These are phyloP conservation scores for Lumbricus terrestris DNA, from an alignment of 2,888 invertebrate genomes.

Conservation along the genomic window DNA sequence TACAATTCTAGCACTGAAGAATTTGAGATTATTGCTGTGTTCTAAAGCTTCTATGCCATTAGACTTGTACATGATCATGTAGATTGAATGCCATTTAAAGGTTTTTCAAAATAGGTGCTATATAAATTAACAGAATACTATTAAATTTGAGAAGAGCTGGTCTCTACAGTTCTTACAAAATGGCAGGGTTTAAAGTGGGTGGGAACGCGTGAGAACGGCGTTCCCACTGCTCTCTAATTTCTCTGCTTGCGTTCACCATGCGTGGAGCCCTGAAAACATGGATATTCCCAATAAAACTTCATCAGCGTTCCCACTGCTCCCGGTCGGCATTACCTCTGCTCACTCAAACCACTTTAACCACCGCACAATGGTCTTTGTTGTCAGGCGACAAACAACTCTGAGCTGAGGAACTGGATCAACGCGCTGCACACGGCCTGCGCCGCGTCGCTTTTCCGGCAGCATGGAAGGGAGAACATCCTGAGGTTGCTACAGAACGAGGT, in stretches of 20 bases:
- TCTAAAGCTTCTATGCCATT: neutral
- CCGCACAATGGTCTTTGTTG: no score
- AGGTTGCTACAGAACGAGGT: conserved; percentile 19
- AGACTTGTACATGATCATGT: neutral
- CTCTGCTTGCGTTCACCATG: no score
- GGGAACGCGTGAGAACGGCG: no score
- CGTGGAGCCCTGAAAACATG: no score
- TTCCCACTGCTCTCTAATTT: no score
- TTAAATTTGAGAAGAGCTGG: neutral
- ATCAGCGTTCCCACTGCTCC: no score
- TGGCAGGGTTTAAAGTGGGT: no score
- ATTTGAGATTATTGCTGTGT: neutral
- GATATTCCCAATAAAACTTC: no score
- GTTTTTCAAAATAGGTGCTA: neutral
- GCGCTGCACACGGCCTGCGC: conserved; percentile 21
- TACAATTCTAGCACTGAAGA: no score
- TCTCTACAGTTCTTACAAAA: neutral
- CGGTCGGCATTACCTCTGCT: no score
- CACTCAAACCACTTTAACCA: no score
- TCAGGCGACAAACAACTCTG: conserved; percentile 7
- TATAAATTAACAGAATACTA: neutral
- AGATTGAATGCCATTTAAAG: neutral
- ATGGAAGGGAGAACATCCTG: conserved; percentile 22
- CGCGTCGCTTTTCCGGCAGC: conserved; percentile 20
- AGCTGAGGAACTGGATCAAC: conserved; percentile 20